Conservation (phyloP, 2,888 invertebrate genomes). For the Quadroppia sp. region DNA sequence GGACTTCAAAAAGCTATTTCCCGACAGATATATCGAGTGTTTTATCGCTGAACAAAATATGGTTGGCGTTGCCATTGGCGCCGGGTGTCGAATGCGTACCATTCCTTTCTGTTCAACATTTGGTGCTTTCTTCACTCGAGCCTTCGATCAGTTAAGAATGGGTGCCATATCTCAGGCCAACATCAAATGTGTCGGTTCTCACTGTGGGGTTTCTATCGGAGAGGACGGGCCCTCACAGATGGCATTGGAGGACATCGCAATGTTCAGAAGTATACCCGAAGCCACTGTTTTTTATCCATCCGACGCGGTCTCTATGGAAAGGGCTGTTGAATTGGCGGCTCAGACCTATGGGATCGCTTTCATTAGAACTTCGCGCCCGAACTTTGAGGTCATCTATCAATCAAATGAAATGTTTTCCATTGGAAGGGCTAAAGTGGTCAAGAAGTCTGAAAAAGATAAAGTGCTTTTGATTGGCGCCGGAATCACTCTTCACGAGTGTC, state of each 20-base stretch:
- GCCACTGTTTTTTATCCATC: constrained; percentile 66
- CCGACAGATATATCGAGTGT: constrained; percentile 84
- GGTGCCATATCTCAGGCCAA: constrained; percentile 96
- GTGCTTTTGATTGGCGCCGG: constrained; percentile 87
- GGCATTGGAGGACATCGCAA: constrained; percentile 96
- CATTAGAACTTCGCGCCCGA: constrained; percentile 90
- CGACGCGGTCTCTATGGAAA: constrained; percentile 91
- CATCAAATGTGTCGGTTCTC: constrained; percentile 92
- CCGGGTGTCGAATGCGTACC: constrained; percentile 83
- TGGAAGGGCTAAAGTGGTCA: constrained; percentile 58
- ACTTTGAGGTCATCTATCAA: constrained; percentile 76
- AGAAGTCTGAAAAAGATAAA: constrained; percentile 62
- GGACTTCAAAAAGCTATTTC: constrained; percentile 68
- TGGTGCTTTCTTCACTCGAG: constrained; percentile 93
- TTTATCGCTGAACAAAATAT: constrained; percentile 99
- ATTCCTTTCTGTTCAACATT: constrained; percentile 95
- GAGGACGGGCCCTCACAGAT: constrained; percentile 99
- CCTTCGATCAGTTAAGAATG: constrained; percentile 98
- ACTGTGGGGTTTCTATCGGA: constrained; percentile 96
- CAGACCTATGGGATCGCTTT: constrained; percentile 92
- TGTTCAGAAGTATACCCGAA: constrained; percentile 86
- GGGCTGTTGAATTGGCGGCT: constrained; percentile 91
- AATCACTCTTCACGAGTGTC: constrained; percentile 84
- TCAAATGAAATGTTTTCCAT: constrained; percentile 76
- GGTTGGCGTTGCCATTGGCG: constrained; percentile 91